A percentile compares a stretch with the other conserved stretches of the same genome.
phyloP scores from a whole-genome alignment of 1,140 invertebrate genomes.

The Halesus radiatus region DNA sequence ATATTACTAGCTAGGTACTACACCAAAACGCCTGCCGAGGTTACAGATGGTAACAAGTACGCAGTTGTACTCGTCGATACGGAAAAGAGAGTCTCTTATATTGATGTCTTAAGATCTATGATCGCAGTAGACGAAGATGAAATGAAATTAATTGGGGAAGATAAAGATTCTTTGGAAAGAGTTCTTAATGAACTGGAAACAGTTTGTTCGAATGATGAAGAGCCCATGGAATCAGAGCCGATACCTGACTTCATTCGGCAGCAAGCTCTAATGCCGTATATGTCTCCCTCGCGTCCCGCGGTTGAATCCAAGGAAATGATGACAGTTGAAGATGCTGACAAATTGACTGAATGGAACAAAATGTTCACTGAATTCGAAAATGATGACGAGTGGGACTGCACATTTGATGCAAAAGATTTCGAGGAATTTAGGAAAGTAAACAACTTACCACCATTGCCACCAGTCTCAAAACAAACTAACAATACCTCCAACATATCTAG shows the following conservation, averaged over 20 bases:
- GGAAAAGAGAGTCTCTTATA: conserved; percentile 60
- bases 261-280: not conserved
- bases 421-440: not conserved
- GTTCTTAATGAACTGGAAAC: conserved; percentile 12
- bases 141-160: conserved; percentile 59
- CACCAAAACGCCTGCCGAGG: conserved; percentile 61
- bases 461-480: not conserved
- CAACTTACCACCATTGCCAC: not conserved
- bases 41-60: conserved; percentile 65
- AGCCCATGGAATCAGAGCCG: not conserved
- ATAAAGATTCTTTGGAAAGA: conserved; percentile 14
- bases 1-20: conserved; percentile 62
- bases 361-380: conserved; percentile 8
- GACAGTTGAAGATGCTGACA: not conserved
- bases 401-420: not conserved
- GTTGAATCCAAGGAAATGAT: not conserved
- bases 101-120: conserved; percentile 62
- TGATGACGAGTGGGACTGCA: conserved; percentile 15
- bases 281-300: not conserved
- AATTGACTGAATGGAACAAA: not conserved
- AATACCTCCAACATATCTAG: too few relatives aligned
- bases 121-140: conserved; percentile 60
- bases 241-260: conserved; percentile 31
- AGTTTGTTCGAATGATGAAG: conserved; percentile 4
- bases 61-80: conserved; percentile 63